phyloP scores from a whole-genome alignment of 2,113 vertebrate genomes.

The Taxidea taxus region DNA sequence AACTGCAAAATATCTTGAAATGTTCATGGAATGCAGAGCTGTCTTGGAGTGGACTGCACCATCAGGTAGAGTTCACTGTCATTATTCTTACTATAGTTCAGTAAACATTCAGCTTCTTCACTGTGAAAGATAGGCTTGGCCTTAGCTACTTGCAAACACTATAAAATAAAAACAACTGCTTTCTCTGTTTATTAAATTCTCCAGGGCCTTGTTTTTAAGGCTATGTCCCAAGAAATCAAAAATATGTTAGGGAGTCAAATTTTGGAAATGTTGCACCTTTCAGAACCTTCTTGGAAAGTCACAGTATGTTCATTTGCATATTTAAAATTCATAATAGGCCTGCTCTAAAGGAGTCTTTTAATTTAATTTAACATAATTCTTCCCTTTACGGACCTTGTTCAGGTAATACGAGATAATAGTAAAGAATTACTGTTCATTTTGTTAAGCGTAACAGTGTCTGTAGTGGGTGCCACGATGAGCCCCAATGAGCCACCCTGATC shows the following conservation, averaged over 20 bases:
- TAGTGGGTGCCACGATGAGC: background rate
- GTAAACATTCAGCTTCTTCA: background rate
- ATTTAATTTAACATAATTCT: background rate
- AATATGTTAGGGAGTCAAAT: background rate
- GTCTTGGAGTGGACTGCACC: background rate
- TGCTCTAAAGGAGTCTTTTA: background rate
- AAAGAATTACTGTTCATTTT: background rate
- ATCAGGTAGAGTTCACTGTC: background rate
- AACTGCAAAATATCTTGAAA: background rate
- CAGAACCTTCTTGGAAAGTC: background rate
- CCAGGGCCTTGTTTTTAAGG: background rate
- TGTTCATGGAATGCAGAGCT: background rate
- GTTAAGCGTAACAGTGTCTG: background rate
- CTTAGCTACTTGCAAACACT: background rate
- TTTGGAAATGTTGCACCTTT: background rate
- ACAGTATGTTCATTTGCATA: background rate
- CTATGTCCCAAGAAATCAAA: background rate
- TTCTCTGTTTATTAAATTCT: background rate
- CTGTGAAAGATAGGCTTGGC: background rate
- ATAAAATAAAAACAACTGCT: background rate
- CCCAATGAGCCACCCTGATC: too few species aligned
- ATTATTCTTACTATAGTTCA: background rate
- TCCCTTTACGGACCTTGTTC: background rate
- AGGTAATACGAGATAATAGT: background rate
- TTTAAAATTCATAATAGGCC: constrained; percentile 3